These are phyloP conservation scores for Chloroclysta siterata DNA, from an alignment of 2,888 invertebrate genomes.

Conservation along the genomic window DNA sequence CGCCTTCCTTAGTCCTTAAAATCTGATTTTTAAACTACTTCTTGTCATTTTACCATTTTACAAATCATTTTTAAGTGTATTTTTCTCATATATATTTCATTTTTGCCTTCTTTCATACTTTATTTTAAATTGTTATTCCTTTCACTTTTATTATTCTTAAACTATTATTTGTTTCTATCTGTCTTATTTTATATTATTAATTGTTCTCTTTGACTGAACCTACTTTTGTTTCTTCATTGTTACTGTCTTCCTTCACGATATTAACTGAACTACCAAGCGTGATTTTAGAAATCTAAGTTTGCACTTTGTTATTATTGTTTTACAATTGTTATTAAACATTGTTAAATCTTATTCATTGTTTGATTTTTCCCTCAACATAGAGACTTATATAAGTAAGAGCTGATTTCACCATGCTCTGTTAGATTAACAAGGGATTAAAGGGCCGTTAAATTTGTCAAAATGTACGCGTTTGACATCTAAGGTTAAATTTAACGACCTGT, in stretches of 20 bases:
- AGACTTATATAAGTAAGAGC: too few species aligned
- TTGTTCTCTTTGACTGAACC: not conserved
- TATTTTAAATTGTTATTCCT: not conserved
- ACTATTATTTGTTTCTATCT: too few species aligned
- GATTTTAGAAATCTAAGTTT: constrained; percentile 51
- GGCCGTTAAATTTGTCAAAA: too few species aligned
- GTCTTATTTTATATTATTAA: not conserved
- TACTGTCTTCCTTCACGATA: not conserved
- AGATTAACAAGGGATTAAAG: too few species aligned
- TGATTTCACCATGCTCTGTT: too few species aligned
- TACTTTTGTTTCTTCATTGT: not conserved
- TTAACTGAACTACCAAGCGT: constrained; percentile 63
- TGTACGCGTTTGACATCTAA: too few species aligned
- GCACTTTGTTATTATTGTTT: constrained; percentile 54
- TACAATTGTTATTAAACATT: constrained; percentile 56
- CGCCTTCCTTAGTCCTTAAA: not conserved
- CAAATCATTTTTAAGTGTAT: not conserved
- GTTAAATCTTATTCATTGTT: constrained; percentile 49
- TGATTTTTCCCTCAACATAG: constrained; percentile 41
- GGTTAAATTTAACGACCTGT: too few species aligned
- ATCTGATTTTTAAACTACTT: not conserved
- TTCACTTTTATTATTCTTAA: not conserved
- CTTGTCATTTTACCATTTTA: not conserved
- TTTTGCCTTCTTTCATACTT: not conserved
- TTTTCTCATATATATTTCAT: not conserved